Base-by-base conservation (phyloP, 2,888 invertebrate species). In the Dicycla oo region DNA sequence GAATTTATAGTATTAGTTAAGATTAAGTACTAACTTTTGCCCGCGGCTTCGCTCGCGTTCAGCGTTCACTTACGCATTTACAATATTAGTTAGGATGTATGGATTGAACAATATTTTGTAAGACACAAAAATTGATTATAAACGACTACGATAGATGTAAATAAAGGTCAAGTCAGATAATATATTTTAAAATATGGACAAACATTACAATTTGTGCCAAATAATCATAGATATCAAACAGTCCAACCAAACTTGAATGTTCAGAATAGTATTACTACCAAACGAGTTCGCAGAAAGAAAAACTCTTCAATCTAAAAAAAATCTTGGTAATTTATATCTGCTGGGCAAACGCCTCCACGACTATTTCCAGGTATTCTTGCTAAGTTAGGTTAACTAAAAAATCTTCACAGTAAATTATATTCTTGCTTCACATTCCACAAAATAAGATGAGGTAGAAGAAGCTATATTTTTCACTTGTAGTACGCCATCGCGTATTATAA, bases 91-190 rank as follows among this genome's bases (percentile, higher is more conserved):
- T 34, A 34, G 0, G 4, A 34, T 34, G 34, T 6, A 34, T 6
- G 34, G 34, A 30, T 34, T 34, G 34, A 34, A 34, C 6, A 34
- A 34, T 34, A 34, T 5, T 34, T 30, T 30, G 38, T 38, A 38
- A 38, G 8, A 23, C 45, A 54, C 70, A 26, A 47, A 7, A 6
- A 34, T 20, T 26, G 15, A 23, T n/a, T 26, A 38, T 6, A 61
- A 45, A 61, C 51, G n/a, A 15, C 20, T 53, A n/a, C n/a, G 15
- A 40, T 13, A 51, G 10, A 54, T 3, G n/a, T n/a, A n/a, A n/a
- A 6, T 8, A 75, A 75, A 73, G 54, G 43, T 75, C 68, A 73
- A 49, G 26, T 5, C n/a, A 43, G 73, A 51, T 23, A 34, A 30
- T 67, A 67, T n/a, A n/a, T 11, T 18, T n/a, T 45, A 11, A 53